These are phyloP conservation scores for Pomacea maculata DNA, from an alignment of 1,140 invertebrate genomes.

Conservation along the genomic window DNA sequence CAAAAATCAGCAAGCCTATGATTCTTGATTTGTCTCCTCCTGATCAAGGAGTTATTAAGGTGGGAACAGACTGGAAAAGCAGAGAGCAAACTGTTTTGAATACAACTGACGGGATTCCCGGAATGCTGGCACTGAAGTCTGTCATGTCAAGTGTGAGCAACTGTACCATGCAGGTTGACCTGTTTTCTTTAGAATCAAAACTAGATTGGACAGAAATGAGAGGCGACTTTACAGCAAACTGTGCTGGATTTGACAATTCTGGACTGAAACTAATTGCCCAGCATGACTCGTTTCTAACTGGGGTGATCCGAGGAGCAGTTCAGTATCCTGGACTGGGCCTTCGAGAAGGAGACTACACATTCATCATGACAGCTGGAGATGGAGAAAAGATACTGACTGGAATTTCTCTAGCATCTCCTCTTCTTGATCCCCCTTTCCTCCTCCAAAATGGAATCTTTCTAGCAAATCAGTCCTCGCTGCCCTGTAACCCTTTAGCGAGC, in stretches of 20 bases:
- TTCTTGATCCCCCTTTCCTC: conserved; percentile 3
- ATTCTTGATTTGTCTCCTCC: conserved; percentile 15
- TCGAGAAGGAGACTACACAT: neutral
- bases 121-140: conserved; percentile 7
- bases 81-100: neutral
- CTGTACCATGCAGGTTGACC: neutral
- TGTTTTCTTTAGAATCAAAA: neutral
- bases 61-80: conserved; percentile 8
- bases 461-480: neutral
- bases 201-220: neutral
- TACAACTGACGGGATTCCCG: neutral
- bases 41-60: neutral
- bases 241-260: neutral
- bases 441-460: neutral
- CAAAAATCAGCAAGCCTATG: conserved; percentile 3
- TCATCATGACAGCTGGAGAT: neutral
- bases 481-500: neutral
- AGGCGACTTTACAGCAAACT: neutral
- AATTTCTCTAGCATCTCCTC: conserved; percentile 4
- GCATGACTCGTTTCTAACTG: neutral
- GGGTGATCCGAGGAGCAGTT: conserved; percentile 1
- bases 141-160: neutral
- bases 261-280: neutral
- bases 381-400: neutral
- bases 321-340: neutral